phyloP scores from a whole-genome alignment of 2,797 vertebrate genomes.

The Gallinago stenura region DNA sequence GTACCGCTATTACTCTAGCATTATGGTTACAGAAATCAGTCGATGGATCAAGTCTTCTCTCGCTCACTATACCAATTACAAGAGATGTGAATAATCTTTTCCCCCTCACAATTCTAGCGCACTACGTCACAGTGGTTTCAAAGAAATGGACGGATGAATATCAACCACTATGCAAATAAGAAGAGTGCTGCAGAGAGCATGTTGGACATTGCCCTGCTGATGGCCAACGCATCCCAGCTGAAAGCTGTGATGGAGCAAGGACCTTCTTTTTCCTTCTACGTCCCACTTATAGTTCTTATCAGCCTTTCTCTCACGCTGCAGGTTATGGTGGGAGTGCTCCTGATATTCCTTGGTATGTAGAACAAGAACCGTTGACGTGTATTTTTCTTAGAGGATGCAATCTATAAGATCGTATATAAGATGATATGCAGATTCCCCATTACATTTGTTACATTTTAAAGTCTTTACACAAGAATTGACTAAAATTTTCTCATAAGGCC shows the following conservation, averaged over 20 bases:
- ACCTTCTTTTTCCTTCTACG: slow-evolving; percentile 83
- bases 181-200: slow-evolving; percentile 97
- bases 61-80: fast-evolving
- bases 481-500: background rate
- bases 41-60: background rate
- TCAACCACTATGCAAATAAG: slow-evolving; percentile 98
- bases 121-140: background rate
- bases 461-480: background rate
- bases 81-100: background rate
- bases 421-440: background rate
- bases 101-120: background rate
- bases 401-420: background rate
- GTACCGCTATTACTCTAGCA: background rate
- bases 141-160: slow-evolving; percentile 83
- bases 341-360: slow-evolving; percentile 94
- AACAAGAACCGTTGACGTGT: background rate
- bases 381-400: background rate
- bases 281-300: slow-evolving; percentile 88
- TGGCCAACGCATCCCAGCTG: slow-evolving; percentile 97
- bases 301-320: slow-evolving; percentile 91
- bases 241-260: slow-evolving; percentile 93
- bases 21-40: background rate
- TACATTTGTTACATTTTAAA: background rate
- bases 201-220: slow-evolving; percentile 95
- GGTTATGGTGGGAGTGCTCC: slow-evolving; percentile 89